Evolutionary conservation across 1,140 invertebrate species (phyloP).

Genomic region (Acromyrmex heyeri): DNA sequence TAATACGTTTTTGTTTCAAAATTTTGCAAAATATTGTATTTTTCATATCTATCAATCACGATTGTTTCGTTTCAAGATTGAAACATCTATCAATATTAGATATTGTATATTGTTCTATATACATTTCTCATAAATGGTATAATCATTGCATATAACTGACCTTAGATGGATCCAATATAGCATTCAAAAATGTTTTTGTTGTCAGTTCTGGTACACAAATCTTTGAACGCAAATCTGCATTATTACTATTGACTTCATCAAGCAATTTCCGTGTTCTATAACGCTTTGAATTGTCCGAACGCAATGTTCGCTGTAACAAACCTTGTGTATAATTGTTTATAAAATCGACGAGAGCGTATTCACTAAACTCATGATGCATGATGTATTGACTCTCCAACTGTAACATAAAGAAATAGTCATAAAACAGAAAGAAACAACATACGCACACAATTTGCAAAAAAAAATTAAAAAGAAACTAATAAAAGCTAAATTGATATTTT

Average conservation of each 20-base stretch:
- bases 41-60: neutral
- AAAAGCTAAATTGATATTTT: neutral
- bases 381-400: slow-evolving; percentile 91
- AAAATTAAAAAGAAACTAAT: neutral
- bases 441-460: neutral
- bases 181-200: slow-evolving; percentile 86
- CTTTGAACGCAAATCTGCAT: slow-evolving; percentile 60
- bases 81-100: neutral
- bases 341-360: slow-evolving; percentile 88
- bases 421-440: neutral
- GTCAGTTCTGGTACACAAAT: slow-evolving; percentile 88
- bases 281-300: slow-evolving; percentile 80
- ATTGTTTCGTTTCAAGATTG: neutral
- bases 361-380: slow-evolving; percentile 88
- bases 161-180: slow-evolving; percentile 83
- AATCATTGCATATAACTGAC: slow-evolving; percentile 65
- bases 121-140: slow-evolving; percentile 24
- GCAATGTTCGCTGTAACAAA: slow-evolving; percentile 86
- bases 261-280: slow-evolving; percentile 74
- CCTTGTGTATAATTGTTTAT: slow-evolving; percentile 89
- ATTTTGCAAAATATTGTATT: neutral
- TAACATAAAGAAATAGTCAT: slow-evolving; percentile 78
- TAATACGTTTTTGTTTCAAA: neutral
- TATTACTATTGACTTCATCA: slow-evolving; percentile 71
- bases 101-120: neutral